Percentiles rank a stretch among this genome's conserved stretches.
These are phyloP conservation scores for Chiloscyllium plagiosum DNA, from an alignment of 2,113 vertebrate genomes.

Conservation along the genomic window DNA sequence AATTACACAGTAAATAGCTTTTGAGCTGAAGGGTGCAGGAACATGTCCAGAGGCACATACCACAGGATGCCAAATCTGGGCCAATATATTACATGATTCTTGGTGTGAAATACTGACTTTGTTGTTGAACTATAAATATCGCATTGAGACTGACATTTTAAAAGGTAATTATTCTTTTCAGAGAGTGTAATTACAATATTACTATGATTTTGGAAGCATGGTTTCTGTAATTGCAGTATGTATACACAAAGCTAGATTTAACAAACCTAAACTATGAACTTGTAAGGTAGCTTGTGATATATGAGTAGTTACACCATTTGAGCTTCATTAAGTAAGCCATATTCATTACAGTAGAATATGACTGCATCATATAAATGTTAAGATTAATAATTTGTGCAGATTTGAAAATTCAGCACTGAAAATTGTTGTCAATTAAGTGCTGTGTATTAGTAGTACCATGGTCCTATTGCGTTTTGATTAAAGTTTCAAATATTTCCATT, in stretches of 20 bases:
- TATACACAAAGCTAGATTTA: not conserved
- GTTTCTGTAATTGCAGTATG: not conserved
- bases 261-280: not conserved
- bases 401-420: not conserved
- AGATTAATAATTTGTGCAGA: not conserved
- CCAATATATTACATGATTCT: not conserved
- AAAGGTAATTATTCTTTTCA: not conserved
- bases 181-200: not conserved
- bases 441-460: not conserved
- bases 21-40: not conserved
- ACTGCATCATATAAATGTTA: not conserved
- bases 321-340: slow-evolving; percentile 4
- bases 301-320: not conserved
- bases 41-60: not conserved
- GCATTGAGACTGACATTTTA: not conserved
- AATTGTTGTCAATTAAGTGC: not conserved
- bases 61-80: not conserved
- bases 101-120: not conserved
- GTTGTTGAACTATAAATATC: not conserved
- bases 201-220: not conserved
- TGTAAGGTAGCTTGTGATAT: not conserved
- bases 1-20: not conserved
- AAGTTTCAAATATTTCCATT: not conserved
- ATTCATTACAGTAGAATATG: not conserved
- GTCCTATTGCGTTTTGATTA: not conserved